These are phyloP conservation scores for Blomia tropicalis DNA, from an alignment of 2,888 invertebrate species.

Conservation along the genomic window DNA sequence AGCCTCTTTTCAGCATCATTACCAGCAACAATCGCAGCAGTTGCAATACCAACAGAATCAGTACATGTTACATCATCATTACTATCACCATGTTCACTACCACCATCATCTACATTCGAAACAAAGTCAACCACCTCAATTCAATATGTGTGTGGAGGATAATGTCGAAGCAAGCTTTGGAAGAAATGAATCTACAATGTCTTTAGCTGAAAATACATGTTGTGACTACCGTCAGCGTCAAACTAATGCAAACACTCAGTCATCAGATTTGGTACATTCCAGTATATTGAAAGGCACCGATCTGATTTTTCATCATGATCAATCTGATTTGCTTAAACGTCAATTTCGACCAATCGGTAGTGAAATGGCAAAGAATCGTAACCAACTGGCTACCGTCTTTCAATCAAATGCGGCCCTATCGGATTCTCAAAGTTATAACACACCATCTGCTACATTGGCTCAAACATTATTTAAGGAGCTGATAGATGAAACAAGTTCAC, in stretches of 20 bases:
- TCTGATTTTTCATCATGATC: not conserved
- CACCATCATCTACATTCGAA: slow-evolving; percentile 7
- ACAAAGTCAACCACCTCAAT: not conserved
- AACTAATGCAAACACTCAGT: not conserved
- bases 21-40: not conserved
- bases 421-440: not conserved
- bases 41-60: no score
- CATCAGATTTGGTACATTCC: not conserved
- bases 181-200: not conserved
- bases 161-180: not conserved
- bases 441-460: not conserved
- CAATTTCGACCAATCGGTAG: not conserved
- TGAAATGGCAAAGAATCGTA: not conserved
- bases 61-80: not conserved
- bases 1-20: not conserved
- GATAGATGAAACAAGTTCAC: slow-evolving; percentile 3
- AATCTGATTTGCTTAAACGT: not conserved
- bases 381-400: no score
- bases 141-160: no score
- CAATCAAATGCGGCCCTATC: not conserved
- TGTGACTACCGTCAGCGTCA: not conserved
- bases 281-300: not conserved
- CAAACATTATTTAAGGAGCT: not conserved
- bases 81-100: slow-evolving; percentile 1
- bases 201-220: not conserved